These are phyloP conservation scores for Cheilosia urbana DNA, from an alignment of 2,888 invertebrate genomes.

Conservation along the genomic window DNA sequence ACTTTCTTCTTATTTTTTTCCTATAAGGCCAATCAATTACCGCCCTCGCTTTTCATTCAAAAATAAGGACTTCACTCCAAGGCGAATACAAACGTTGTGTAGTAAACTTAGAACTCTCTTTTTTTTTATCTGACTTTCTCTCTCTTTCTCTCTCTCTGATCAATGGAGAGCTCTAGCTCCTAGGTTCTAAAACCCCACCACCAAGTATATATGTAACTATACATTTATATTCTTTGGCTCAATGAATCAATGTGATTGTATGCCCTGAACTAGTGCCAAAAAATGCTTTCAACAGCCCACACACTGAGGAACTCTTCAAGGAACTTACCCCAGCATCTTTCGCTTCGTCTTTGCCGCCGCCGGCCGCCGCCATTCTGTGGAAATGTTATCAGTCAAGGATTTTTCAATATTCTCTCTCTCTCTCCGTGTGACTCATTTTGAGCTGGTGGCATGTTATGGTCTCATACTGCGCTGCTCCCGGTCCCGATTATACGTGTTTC, in stretches of 20 bases:
- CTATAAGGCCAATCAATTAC: conserved; percentile 39
- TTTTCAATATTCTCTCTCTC: conserved; percentile 57
- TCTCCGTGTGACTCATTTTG: conserved; percentile 54
- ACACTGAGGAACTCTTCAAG: conserved; percentile 31
- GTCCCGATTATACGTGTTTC: conserved; percentile 60
- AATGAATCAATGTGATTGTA: conserved; percentile 71
- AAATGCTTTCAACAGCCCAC: conserved; percentile 61
- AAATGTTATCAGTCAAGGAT: conserved; percentile 76
- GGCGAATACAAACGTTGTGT: conserved; percentile 19
- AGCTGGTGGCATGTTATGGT: not conserved
- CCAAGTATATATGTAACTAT: not conserved
- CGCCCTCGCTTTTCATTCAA: conserved; percentile 65
- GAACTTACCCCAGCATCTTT: conserved; percentile 49
- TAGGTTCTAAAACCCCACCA: not conserved
- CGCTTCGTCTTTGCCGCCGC: not conserved
- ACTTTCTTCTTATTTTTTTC: not conserved
- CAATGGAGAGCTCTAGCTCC: not conserved
- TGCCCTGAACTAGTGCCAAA: conserved; percentile 62
- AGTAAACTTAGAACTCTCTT: conserved; percentile 32
- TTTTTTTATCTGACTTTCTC: not conserved
- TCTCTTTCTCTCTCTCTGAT: not conserved
- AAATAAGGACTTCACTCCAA: conserved; percentile 39
- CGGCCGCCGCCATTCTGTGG: conserved; percentile 4
- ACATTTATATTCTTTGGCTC: conserved; percentile 62
- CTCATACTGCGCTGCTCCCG: not conserved